Base-by-base conservation (phyloP, 37 sponge, comb jelly and placozoan genomes). In the Oopsacas minuta region DNA sequence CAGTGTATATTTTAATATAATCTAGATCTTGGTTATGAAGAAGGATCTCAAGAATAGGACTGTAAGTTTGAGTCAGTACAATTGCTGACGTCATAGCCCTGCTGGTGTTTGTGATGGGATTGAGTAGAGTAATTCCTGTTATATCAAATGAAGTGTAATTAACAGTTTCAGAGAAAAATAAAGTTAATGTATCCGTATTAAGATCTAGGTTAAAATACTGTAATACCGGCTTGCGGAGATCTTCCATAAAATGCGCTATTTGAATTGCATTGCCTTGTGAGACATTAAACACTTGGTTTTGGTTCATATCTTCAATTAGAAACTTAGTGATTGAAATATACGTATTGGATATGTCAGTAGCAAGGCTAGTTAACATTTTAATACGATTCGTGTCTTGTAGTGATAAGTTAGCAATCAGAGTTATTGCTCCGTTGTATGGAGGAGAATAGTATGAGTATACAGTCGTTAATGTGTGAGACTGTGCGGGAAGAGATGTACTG, bases 271-370 rank as follows among this genome's bases (percentile, higher is more conserved):
- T 81, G 8, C 82, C 39, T 0, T 81, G 53, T 5, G 84, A 25
- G 22, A 91, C 88, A 82, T 87, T 82, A 53, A 83, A 86, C 38
- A 87, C 89, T 36, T 37, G 86, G 52, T 95, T 95, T 36, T 52
- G 36, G 52, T 91, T 95, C 95, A 95, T 95, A 37, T 95, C 95
- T 35, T 81, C 39, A 36, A 94, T 37, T 5, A 94, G 82, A 61
- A 84, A 52, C 20, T 36, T 52, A 39, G 91, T 90, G 10, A 90
- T 84, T 20, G 75, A 61, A 61, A 61, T 3, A 25, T 25, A n/a
- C 5, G 75, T 61, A n/a, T 61, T 61, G 30, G 75, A 10, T 32
- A n/a, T 12, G 1, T n/a, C 75, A 12, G 75, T 61, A 61, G 75
- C 75, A 12, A 61, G 75, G 28, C 30, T 61, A 12, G 20, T n/a